A percentile compares a stretch with the other conserved stretches of the same genome.
Evolutionary conservation across 1,140 invertebrate genomes (phyloP).

Genomic region (Mylabris phalerata): DNA sequence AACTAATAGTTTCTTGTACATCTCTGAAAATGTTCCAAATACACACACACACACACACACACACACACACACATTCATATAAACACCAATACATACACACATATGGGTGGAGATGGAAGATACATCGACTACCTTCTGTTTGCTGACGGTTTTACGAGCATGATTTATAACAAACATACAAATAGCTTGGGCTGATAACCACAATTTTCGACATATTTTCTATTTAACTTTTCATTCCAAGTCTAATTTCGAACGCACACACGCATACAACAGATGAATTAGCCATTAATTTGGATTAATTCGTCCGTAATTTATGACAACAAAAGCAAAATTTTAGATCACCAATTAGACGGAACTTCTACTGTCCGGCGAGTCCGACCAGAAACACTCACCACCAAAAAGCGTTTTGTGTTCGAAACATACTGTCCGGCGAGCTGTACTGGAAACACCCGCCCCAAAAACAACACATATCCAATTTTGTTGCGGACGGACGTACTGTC

Average conservation of each 20-base stretch:
- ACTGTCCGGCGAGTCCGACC: no score
- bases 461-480: no score
- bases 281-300: no score
- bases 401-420: no score
- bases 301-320: no score
- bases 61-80: conserved; percentile 15
- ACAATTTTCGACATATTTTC: conserved; percentile 24
- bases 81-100: conserved; percentile 1
- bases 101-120: conserved; percentile 8
- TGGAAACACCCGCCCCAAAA: no score
- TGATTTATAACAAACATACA: conserved; percentile 22
- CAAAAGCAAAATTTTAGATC: no score
- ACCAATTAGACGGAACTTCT: no score
- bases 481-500: no score
- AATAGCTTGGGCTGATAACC: conserved; percentile 22
- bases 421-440: no score
- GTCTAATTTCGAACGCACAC: conserved; percentile 3
- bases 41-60: conserved; percentile 10
- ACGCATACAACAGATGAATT: no score
- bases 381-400: no score
- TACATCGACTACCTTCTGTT: conserved; percentile 30
- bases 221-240: conserved; percentile 10
- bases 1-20: conserved; percentile 9
- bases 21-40: conserved; percentile 12
- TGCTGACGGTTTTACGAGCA: conserved; percentile 23